Conservation (phyloP, 2,888 invertebrate species). For the Altica lythri region DNA sequence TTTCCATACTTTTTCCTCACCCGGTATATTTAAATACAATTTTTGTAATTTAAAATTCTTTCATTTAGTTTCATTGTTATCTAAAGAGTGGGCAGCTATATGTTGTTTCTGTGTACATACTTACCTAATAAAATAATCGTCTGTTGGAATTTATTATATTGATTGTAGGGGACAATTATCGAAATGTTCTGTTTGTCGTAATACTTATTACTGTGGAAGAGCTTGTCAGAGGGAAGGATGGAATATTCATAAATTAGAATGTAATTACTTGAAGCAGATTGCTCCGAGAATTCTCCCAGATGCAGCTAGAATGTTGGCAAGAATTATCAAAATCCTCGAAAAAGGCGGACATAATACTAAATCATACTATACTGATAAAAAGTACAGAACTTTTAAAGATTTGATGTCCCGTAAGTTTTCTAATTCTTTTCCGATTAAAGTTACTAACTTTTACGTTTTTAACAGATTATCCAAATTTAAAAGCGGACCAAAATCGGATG, state of each 20-base stretch:
- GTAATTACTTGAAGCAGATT: constrained; percentile 73
- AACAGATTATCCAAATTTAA: constrained; percentile 81
- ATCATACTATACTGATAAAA: constrained; percentile 71
- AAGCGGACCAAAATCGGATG: constrained; percentile 72
- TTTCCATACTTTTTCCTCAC: too few species aligned
- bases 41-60: too few species aligned
- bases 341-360: constrained; percentile 71
- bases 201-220: constrained; percentile 81
- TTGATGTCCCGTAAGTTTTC: constrained; percentile 83
- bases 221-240: constrained; percentile 83
- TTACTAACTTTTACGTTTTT: constrained; percentile 6
- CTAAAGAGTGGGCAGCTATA: too few species aligned
- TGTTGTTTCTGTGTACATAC: too few species aligned
- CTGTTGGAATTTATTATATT: too few species aligned
- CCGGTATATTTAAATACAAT: too few species aligned
- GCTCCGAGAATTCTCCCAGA: constrained; percentile 78
- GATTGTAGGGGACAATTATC: constrained; percentile 68
- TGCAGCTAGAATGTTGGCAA: constrained; percentile 78
- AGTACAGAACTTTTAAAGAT: constrained; percentile 80
- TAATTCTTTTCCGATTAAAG: constrained; percentile 11
- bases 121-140: too few species aligned
- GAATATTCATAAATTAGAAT: constrained; percentile 83
- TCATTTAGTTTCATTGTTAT: too few species aligned
- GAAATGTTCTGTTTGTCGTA: constrained; percentile 84
- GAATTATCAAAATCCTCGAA: constrained; percentile 71